These are phyloP conservation scores for Pipistrellus pygmaeus DNA, from an alignment of 2,797 vertebrate genomes.

Conservation along the genomic window DNA sequence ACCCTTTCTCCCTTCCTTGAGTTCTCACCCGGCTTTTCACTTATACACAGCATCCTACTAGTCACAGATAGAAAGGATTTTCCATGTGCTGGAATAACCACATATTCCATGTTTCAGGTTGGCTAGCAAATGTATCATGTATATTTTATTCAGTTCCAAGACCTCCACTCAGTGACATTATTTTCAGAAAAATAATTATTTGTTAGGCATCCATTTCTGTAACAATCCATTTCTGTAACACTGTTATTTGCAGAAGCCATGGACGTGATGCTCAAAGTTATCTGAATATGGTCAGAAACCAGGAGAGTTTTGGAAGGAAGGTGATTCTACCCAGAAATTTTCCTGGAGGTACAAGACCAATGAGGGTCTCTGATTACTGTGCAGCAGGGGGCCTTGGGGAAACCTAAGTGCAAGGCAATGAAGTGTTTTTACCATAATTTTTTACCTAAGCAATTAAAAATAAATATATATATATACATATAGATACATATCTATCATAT, in stretches of 20 bases:
- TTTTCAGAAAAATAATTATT: background rate
- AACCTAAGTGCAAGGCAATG: background rate
- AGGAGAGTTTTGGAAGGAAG: background rate
- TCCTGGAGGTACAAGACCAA: background rate
- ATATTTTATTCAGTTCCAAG: background rate
- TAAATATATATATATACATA: too few relatives aligned
- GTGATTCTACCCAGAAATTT: constrained; percentile 1
- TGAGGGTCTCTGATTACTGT: background rate
- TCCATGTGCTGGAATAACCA: background rate
- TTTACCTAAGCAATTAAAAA: background rate
- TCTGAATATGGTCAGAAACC: background rate
- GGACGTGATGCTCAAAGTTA: background rate
- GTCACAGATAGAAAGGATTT: background rate
- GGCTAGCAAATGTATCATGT: background rate
- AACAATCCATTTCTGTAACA: background rate
- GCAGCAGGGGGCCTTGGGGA: background rate
- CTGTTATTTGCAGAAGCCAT: constrained; percentile 13
- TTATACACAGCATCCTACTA: background rate
- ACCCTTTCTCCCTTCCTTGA: background rate
- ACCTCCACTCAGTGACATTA: background rate
- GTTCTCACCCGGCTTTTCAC: background rate
- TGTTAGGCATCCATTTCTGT: background rate
- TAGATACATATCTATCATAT: too few relatives aligned
- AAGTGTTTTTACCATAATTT: background rate
- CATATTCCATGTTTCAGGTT: background rate